A percentile compares a stretch with the other conserved stretches of the same genome.
Conservation (phyloP, 1,140 invertebrate species). For the Cydia fagiglandana region DNA sequence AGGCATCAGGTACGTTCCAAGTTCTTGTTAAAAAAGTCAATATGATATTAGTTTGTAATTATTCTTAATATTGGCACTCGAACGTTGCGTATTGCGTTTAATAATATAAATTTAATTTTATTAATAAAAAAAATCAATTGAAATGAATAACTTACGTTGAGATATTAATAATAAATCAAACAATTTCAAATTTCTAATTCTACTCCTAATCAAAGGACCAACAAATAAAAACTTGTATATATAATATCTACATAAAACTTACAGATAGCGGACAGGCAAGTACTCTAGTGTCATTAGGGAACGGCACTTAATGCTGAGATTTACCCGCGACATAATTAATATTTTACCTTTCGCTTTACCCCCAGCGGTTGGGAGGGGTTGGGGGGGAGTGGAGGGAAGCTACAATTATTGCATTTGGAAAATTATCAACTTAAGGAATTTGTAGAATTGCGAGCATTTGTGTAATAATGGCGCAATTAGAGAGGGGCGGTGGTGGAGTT, state of each 20-base stretch:
- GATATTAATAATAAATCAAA: too few relatives aligned
- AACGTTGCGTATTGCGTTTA: too few relatives aligned
- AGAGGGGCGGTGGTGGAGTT: not conserved
- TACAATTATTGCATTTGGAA: conserved; percentile 4
- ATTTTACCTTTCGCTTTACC: conserved; percentile 17
- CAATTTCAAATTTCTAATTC: too few relatives aligned
- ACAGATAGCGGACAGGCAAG: not conserved
- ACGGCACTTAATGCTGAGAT: conserved; percentile 54
- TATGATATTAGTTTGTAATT: too few relatives aligned
- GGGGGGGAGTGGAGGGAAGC: not conserved
- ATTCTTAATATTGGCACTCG: too few relatives aligned
- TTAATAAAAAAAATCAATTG: too few relatives aligned
- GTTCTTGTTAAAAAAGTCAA: too few relatives aligned
- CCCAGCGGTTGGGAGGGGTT: conserved; percentile 36
- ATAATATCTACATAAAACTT: not conserved
- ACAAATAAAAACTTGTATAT: too few relatives aligned
- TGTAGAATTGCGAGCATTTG: conserved; percentile 15
- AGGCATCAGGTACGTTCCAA: too few relatives aligned
- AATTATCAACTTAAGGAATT: conserved; percentile 13
- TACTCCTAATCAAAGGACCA: too few relatives aligned
- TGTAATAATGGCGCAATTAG: conserved; percentile 44
- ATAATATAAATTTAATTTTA: too few relatives aligned
- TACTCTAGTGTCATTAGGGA: conserved; percentile 65
- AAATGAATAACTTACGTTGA: too few relatives aligned
- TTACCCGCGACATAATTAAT: conserved; percentile 52